These are phyloP conservation scores for Drosophila tanythrix DNA, from an alignment of 2,888 invertebrate species.

Conservation along the genomic window DNA sequence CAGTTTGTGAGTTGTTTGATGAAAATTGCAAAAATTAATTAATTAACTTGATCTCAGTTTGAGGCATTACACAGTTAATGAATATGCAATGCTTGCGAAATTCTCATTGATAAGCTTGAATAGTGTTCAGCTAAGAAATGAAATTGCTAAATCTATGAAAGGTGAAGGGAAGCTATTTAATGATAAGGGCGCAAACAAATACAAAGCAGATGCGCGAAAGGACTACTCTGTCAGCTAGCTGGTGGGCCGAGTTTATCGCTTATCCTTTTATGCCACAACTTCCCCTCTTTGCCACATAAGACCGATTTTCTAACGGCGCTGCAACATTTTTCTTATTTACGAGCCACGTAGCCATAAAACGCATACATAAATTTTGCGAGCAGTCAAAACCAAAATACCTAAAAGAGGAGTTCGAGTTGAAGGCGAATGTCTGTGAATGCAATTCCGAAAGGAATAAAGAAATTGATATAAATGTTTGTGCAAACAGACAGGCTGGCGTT, in stretches of 20 bases:
- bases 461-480: conserved; percentile 76
- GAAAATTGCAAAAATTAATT: fast-evolving
- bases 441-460: conserved; percentile 69
- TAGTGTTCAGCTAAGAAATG: not conserved
- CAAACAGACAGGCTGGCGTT: conserved; percentile 45
- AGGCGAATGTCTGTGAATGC: conserved; percentile 48
- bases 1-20: not conserved
- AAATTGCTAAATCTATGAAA: not conserved
- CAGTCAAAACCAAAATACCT: conserved; percentile 42
- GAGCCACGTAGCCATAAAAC: conserved; percentile 77
- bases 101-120: not conserved
- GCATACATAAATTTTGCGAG: conserved; percentile 71
- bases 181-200: conserved; percentile 23
- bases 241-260: not conserved
- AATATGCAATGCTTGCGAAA: not conserved
- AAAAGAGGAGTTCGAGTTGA: conserved; percentile 6
- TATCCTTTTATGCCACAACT: not conserved
- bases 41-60: not conserved
- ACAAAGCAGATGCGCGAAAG: conserved; percentile 23
- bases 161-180: conserved; percentile 20
- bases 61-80: not conserved
- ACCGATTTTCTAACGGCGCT: conserved; percentile 61
- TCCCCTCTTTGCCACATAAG: conserved; percentile 41
- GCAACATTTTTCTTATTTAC: conserved; percentile 79
- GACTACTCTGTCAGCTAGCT: not conserved